Percentiles rank a stretch among this genome's conserved stretches.
phyloP scores from a whole-genome alignment of 2,113 vertebrate genomes.

The Montifringilla adamsi region DNA sequence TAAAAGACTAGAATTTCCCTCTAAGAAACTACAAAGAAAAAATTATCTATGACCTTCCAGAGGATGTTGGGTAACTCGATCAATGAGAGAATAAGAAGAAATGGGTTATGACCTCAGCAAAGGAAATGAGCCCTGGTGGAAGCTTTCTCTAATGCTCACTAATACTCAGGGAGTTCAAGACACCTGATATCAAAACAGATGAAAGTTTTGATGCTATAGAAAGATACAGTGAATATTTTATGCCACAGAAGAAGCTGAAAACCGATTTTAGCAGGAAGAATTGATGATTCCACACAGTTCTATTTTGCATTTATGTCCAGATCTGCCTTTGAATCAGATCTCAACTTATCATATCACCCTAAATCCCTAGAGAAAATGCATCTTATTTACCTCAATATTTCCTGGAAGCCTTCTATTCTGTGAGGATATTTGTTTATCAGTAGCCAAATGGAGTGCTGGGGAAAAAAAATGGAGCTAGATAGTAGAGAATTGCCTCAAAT shows the following conservation, averaged over 20 bases:
- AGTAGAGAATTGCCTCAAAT: background rate
- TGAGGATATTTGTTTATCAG: background rate
- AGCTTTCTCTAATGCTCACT: slow-evolving; percentile 33
- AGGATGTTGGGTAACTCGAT: background rate
- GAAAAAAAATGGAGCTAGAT: background rate
- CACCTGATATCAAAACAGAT: slow-evolving; percentile 6
- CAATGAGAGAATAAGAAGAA: slow-evolving; percentile 30
- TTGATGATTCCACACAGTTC: background rate
- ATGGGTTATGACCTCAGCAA: slow-evolving; percentile 8
- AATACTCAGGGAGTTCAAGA: background rate
- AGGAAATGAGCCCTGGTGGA: background rate
- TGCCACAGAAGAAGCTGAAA: background rate
- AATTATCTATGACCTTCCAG: background rate
- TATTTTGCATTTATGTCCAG: background rate
- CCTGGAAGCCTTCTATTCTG: background rate
- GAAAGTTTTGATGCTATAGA: background rate
- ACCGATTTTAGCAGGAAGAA: background rate
- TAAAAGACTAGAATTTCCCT: background rate
- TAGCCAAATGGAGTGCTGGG: background rate
- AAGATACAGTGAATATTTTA: background rate
- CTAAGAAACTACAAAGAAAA: slow-evolving; percentile 44
- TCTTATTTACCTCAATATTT: background rate
- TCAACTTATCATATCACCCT: background rate
- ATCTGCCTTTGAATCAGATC: background rate
- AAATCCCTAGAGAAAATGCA: background rate